phyloP scores from a whole-genome alignment of 1,140 invertebrate species.

The Leptopilina clavipes region DNA sequence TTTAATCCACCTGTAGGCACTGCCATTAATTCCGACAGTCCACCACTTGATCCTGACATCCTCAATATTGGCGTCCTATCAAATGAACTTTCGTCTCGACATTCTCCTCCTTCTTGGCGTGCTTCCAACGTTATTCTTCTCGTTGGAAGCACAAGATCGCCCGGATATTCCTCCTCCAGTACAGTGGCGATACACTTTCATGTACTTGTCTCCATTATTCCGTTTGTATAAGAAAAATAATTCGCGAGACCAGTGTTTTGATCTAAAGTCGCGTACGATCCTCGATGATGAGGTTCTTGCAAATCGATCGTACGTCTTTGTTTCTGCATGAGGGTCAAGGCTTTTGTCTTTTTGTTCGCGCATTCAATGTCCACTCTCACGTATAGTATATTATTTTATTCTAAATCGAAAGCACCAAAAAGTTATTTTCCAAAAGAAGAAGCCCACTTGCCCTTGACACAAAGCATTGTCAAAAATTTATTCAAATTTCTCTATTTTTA shows the following conservation, averaged over 20 bases:
- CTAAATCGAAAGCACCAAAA: too few relatives aligned
- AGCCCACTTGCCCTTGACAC: too few relatives aligned
- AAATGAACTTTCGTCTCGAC: slow-evolving; percentile 32
- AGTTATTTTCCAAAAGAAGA: too few relatives aligned
- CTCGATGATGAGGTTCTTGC: slow-evolving; percentile 1
- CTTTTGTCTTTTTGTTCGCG: slow-evolving; percentile 29
- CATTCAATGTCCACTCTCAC: slow-evolving; percentile 34
- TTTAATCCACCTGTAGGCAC: slow-evolving; percentile 74
- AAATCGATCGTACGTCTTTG: slow-evolving; percentile 32
- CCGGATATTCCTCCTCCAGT: slow-evolving; percentile 8
- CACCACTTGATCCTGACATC: slow-evolving; percentile 67
- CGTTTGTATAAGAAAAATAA: background rate
- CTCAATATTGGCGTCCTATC: slow-evolving; percentile 39
- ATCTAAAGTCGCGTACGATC: too few relatives aligned
- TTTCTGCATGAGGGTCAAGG: slow-evolving; percentile 42
- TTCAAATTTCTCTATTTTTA: too few relatives aligned
- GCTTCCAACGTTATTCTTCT: slow-evolving; percentile 28
- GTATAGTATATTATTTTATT: too few relatives aligned
- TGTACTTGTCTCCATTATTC: background rate
- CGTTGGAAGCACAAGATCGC: slow-evolving; percentile 27
- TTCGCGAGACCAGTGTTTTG: background rate
- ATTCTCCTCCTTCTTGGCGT: slow-evolving; percentile 40
- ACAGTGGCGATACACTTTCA: background rate
- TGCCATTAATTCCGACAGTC: slow-evolving; percentile 68
- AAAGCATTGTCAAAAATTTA: too few relatives aligned